Evolutionary conservation across 2,113 vertebrate genomes (phyloP), one percentile per base, ranked within the genome.

Genomic region (Xiphias gladius): DNA sequence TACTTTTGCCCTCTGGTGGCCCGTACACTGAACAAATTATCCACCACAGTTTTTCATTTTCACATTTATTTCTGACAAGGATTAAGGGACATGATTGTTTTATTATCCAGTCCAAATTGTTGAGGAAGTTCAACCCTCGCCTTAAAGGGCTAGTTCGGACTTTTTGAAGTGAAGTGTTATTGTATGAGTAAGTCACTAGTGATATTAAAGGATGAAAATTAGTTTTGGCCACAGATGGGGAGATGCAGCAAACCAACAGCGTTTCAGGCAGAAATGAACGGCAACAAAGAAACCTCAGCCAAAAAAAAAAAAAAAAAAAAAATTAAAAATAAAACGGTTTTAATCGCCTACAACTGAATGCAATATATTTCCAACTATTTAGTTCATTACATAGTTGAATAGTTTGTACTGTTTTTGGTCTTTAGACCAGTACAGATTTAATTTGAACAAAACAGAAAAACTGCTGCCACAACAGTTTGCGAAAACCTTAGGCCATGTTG

Each of bases 1-100:
- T 35, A 3, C 19, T 78, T 77, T 85, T 88, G 89, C 89, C 89
- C 84, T 69, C 85, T 89, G 65, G 82, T 92, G 86, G 88, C 37
- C 75, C 69, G 55, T 52, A 41, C 5, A 32, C 24, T 30, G 10
- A 62, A 57, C 17, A 24, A 46, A 70, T 12, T 10, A 30, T 64
- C 20, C 32, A 35, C 39, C 24, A 8, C 1, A 26, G 1, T 19
- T 67, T 67, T 67, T 30, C 7, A 4, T 30, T 52, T 32, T 66
- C 9, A 48, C 35, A 57, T 73, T 0, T 55, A 58, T 73, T 37
- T 65, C n/a, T 57, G 62, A 62, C 46, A 68, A 37, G 24, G 6
- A 52, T 32, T n/a, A n/a, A n/a, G n/a, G n/a, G n/a, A 32, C 24
- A 63, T 41, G 24, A 52, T 10, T 61, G 17, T 48, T n/a, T 61